Evolutionary conservation across 2,888 invertebrate species (phyloP), one percentile per base, ranked within the genome.

Genomic region (Caenorhabditis angaria): DNA sequence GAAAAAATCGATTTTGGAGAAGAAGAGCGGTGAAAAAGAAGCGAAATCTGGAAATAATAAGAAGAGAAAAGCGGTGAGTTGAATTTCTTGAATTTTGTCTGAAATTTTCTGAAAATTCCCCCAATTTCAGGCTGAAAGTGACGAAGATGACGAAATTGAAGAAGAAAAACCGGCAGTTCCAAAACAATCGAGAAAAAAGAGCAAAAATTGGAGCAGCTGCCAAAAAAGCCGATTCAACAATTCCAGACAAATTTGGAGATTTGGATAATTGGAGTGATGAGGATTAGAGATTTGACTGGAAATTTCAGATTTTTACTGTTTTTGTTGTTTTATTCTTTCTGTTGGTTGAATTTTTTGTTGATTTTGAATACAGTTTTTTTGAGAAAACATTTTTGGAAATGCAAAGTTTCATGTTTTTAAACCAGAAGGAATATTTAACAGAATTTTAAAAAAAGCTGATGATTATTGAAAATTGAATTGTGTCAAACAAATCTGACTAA

Each of bases 181-280:
- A 29, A 72, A 76, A 54, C 75, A 71, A 29, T 77, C 72, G 47
- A 35, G 61, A 48, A 75, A 78, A n/a, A 68, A 68, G 77, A 55
- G 61, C 66, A 22, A 68, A 74, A 59, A 70, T 70, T 25, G 70
- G 70, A 57, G 75, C 75, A 18, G 73, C 77, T 20, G 73, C 75
- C 22, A 65, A 69, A 41, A 73, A 64, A 24, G 75, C 80, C 10
- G 77, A 81, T 58, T 70, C 80, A 8, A 51, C 76, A 2, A 32
- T 81, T 12, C 70, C 77, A 1, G 80, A 81, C 61, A 27, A 59
- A 53, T 70, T 81, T n/a, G 71, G 55, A 14, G 77, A 77, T 59
- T 61, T 81, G 63, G 70, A 55, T 48, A 60, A 63, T 18, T 81
- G 80, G 80, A 72, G 72, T 54, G 78, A 76, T 59, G 73, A 76